Percentiles rank a stretch among this genome's conserved stretches.
phyloP scores from a whole-genome alignment of 2,797 vertebrate species.

The Micrastur ruficollis region DNA sequence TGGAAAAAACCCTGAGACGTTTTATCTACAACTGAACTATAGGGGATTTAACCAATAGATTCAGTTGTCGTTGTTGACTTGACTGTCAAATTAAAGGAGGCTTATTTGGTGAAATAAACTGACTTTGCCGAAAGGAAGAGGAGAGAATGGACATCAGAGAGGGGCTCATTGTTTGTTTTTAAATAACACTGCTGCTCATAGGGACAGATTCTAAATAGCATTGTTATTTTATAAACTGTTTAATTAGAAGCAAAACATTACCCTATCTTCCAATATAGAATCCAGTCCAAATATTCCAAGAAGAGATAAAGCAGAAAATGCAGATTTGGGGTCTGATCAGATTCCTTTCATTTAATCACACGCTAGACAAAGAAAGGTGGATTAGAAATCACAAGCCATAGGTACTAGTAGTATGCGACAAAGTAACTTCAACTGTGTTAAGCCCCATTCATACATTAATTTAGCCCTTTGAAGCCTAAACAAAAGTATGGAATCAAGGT shows the following conservation, averaged over 20 bases:
- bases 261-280: neutral
- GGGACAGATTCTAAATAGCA: neutral
- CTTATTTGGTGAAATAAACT: neutral
- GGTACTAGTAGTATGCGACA: neutral
- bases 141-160: neutral
- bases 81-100: neutral
- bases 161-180: neutral
- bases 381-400: neutral
- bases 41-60: neutral
- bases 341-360: neutral
- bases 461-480: neutral
- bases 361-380: neutral
- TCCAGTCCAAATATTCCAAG: neutral
- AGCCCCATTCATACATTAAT: neutral
- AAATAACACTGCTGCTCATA: neutral
- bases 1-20: neutral
- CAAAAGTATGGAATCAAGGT: neutral
- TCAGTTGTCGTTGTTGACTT: neutral
- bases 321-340: accelerated
- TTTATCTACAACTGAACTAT: neutral
- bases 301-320: neutral
- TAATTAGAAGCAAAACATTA: neutral
- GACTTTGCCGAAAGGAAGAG: conserved; percentile 34
- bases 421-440: neutral
- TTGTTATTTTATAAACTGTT: neutral